A percentile compares a stretch with the other conserved stretches of the same genome.
Conservation (phyloP, 30 jellyfish, hydroid and myxozoan species). For the Nemopilema nomurai region DNA sequence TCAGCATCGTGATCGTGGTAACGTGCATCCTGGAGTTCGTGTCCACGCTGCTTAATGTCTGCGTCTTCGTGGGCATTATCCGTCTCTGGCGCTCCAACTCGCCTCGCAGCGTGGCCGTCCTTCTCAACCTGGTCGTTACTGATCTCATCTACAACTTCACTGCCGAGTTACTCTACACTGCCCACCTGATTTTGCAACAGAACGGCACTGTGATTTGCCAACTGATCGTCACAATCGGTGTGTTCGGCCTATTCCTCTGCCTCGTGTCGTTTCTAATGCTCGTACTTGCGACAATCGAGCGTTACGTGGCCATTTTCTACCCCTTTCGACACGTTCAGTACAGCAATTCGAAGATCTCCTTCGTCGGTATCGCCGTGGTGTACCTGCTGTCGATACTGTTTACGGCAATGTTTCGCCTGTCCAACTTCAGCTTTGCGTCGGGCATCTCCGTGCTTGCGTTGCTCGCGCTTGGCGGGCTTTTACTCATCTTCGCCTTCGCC, state of each 20-base stretch:
- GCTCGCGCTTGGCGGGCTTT: conserved; percentile 27
- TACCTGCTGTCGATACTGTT: conserved; percentile 10
- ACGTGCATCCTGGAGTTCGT: conserved; percentile 23
- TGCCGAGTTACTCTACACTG: conserved; percentile 37
- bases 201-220: conserved; percentile 14
- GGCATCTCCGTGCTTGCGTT: conserved; percentile 40
- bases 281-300: conserved; percentile 52
- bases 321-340: conserved; percentile 33
- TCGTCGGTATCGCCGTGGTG: conserved; percentile 4
- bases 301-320: conserved; percentile 50
- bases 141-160: conserved; percentile 53
- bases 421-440: conserved; percentile 50
- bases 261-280: conserved; percentile 50
- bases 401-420: conserved; percentile 37
- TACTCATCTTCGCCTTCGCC: conserved; percentile 28
- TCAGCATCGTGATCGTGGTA: conserved; percentile 17
- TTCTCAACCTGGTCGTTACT: conserved; percentile 30
- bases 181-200: conserved; percentile 18
- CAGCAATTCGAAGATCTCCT: background rate
- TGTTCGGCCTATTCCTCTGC: conserved; percentile 48
- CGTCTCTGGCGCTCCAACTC: conserved; percentile 26
- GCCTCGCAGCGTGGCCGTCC: background rate
- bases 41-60: conserved; percentile 18
- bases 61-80: conserved; percentile 19
- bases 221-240: conserved; percentile 20